A percentile compares a stretch with the other conserved stretches of the same genome.
These are phyloP conservation scores for Cyrtodaria siliqua DNA, from an alignment of 2,888 invertebrate genomes.

Conservation along the genomic window DNA sequence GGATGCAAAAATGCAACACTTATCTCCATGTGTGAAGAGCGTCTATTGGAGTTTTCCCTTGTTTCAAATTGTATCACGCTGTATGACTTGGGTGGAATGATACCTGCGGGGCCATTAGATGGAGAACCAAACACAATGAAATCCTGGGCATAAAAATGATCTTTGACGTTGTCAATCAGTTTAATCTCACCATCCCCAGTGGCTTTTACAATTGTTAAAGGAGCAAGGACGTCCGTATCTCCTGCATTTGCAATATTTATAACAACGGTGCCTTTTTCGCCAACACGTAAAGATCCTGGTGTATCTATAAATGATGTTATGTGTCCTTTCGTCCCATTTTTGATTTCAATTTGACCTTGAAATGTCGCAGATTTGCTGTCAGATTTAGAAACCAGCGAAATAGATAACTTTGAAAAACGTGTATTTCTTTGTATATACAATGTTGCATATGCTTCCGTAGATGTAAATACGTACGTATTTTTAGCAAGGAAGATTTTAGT, in stretches of 20 bases:
- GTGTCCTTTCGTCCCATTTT: constrained; percentile 30
- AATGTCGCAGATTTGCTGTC: not conserved
- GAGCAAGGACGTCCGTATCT: constrained; percentile 33
- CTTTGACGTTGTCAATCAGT: constrained; percentile 9
- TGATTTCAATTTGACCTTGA: not conserved
- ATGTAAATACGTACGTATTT: constrained; percentile 31
- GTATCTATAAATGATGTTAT: not conserved
- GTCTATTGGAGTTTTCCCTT: constrained; percentile 7
- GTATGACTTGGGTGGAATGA: constrained; percentile 20
- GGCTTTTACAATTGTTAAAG: constrained; percentile 22
- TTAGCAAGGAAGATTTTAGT: constrained; percentile 2
- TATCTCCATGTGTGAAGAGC: constrained; percentile 3
- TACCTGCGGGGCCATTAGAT: constrained; percentile 31
- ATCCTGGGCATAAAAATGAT: constrained; percentile 2
- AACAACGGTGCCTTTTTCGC: constrained; percentile 21
- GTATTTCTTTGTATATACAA: constrained; percentile 15
- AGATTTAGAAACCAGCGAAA: constrained; percentile 4
- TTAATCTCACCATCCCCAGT: constrained; percentile 23
- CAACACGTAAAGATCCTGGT: constrained; percentile 25
- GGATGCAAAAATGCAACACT: constrained; percentile 10
- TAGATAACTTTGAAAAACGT: not conserved
- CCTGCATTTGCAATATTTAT: constrained; percentile 37
- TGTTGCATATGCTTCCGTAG: constrained; percentile 37
- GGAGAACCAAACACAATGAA: constrained; percentile 21
- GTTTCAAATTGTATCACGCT: constrained; percentile 26